These are phyloP conservation scores for Ancistrus triradiatus DNA, from an alignment of 2,113 vertebrate genomes.

Conservation along the genomic window DNA sequence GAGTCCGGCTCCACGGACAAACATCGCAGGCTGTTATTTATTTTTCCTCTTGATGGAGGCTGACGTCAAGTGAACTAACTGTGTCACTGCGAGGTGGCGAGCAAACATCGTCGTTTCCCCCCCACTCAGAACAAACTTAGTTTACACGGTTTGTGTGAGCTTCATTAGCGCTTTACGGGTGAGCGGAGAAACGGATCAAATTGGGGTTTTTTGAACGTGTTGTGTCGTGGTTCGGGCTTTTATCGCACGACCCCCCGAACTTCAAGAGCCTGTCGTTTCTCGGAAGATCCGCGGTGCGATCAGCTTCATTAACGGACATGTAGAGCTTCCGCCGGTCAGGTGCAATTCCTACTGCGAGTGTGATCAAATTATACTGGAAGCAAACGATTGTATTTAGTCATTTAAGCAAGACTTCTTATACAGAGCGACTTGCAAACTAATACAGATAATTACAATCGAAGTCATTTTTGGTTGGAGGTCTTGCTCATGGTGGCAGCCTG, in stretches of 20 bases:
- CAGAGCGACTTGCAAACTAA: too few relatives aligned
- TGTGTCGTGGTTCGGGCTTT: background rate
- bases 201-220: too few relatives aligned
- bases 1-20: background rate
- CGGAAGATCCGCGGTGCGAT: conserved; percentile 2
- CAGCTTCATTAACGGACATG: background rate
- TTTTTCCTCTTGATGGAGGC: conserved; percentile 34
- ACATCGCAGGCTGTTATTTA: conserved; percentile 11
- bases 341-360: conserved; percentile 16
- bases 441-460: too few relatives aligned
- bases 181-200: too few relatives aligned
- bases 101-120: background rate
- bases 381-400: too few relatives aligned
- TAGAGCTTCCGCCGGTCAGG: conserved; percentile 16
- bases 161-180: too few relatives aligned
- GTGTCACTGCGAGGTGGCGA: conserved; percentile 21
- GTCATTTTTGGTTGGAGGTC: too few relatives aligned
- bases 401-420: too few relatives aligned
- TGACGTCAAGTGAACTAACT: conserved; percentile 41
- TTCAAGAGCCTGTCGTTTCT: conserved; percentile 20
- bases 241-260: background rate
- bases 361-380: too few relatives aligned
- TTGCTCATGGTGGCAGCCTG: too few relatives aligned
- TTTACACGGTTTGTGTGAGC: too few relatives aligned
- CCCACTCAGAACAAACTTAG: background rate